A percentile compares a stretch with the other conserved stretches of the same genome.
These are phyloP conservation scores for Diogma glabrata DNA, from an alignment of 2,888 invertebrate genomes.

Conservation along the genomic window DNA sequence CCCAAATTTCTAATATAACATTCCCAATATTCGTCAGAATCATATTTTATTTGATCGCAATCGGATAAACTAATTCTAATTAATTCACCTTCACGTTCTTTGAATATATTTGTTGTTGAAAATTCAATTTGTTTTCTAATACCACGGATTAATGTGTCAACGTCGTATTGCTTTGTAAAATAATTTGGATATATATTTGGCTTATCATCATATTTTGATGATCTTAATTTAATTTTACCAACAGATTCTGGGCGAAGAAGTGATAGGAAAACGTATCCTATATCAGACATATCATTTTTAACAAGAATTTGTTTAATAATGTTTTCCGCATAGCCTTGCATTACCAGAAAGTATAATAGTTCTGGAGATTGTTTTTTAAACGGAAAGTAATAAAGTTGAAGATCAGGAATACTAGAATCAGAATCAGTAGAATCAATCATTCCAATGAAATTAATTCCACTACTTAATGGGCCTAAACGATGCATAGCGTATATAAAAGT, in stretches of 20 bases:
- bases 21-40: constrained; percentile 78
- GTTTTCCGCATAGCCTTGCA: constrained; percentile 47
- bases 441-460: constrained; percentile 77
- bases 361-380: constrained; percentile 75
- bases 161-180: constrained; percentile 72
- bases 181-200: constrained; percentile 89
- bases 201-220: constrained; percentile 66
- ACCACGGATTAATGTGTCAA: constrained; percentile 66
- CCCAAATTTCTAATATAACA: constrained; percentile 70
- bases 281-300: constrained; percentile 46
- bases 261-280: constrained; percentile 73
- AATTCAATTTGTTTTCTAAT: constrained; percentile 70
- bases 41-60: constrained; percentile 57
- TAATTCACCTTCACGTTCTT: constrained; percentile 47
- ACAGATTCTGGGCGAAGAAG: constrained; percentile 75
- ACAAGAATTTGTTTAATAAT: constrained; percentile 67
- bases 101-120: constrained; percentile 52
- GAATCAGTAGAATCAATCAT: constrained; percentile 81
- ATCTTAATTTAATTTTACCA: constrained; percentile 75
- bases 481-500: constrained; percentile 52
- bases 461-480: constrained; percentile 75
- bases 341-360: constrained; percentile 24
- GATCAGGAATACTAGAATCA: constrained; percentile 65
- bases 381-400: constrained; percentile 79
- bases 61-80: constrained; percentile 73